phyloP scores from a whole-genome alignment of 1,140 invertebrate species.

The Drosophila pseudoobscura region DNA sequence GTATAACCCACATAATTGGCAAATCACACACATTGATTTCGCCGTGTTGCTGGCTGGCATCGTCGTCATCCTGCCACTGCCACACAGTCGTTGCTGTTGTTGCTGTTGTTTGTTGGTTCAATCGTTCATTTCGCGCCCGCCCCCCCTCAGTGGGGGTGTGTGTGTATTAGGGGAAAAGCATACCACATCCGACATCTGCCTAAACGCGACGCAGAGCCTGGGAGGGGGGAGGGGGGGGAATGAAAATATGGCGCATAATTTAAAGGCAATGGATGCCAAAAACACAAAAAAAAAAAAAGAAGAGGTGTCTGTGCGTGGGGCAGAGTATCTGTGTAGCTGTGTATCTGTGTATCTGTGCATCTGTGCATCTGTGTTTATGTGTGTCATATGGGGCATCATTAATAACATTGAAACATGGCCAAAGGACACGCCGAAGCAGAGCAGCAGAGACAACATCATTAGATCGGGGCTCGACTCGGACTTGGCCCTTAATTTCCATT shows the following conservation, averaged over 20 bases:
- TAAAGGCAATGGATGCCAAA: conserved; percentile 64
- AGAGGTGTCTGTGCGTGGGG: conserved; percentile 18
- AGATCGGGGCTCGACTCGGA: conserved; percentile 28
- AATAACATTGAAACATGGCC: conserved; percentile 65
- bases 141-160: not conserved
- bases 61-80: conserved; percentile 34
- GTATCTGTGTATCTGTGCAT: conserved; percentile 5
- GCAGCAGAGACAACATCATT: conserved; percentile 66
- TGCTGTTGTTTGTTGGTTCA: conserved; percentile 56
- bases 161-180: too few species aligned
- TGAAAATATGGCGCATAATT: conserved; percentile 77
- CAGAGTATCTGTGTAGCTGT: conserved; percentile 1
- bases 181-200: conserved; percentile 73
- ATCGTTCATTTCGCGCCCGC: conserved; percentile 64
- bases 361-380: conserved; percentile 21
- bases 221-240: not conserved
- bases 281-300: not conserved
- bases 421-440: too few species aligned
- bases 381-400: conserved; percentile 73
- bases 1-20: conserved; percentile 76
- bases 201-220: conserved; percentile 37
- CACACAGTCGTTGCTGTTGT: conserved; percentile 22
- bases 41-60: conserved; percentile 50
- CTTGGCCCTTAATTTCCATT: conserved; percentile 69
- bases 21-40: conserved; percentile 80